Percentiles rank a stretch among this genome's conserved stretches.
Evolutionary conservation across 2,888 invertebrate genomes (phyloP).

Genomic region (Xylophagus ater): DNA sequence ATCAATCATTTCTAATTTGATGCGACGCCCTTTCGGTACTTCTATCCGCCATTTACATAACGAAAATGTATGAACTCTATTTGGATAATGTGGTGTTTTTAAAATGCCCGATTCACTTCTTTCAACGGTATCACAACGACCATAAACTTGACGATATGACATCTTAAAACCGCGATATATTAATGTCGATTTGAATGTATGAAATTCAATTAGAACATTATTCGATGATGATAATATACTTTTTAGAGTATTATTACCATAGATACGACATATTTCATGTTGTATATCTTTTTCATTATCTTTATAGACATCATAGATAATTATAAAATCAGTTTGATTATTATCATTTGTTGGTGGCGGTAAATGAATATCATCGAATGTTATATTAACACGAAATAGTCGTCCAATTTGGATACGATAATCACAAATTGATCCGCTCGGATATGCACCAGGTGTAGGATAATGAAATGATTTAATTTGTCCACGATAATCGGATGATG

Average conservation of each 20-base stretch:
- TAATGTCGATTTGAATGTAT: constrained; percentile 36
- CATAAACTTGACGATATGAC: constrained; percentile 44
- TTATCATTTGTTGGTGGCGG: constrained; percentile 30
- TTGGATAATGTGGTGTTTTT: not conserved
- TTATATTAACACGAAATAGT: constrained; percentile 37
- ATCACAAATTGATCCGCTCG: constrained; percentile 51
- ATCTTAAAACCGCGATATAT: constrained; percentile 51
- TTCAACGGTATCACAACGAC: constrained; percentile 54
- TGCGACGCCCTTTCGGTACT: constrained; percentile 50
- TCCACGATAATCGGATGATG: constrained; percentile 44
- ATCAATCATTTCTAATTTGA: constrained; percentile 50
- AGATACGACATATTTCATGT: constrained; percentile 23
- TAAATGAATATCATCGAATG: constrained; percentile 40
- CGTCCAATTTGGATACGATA: constrained; percentile 53
- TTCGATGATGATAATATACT: constrained; percentile 40
- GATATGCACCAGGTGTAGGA: constrained; percentile 48
- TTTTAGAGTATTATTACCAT: constrained; percentile 36
- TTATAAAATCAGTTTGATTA: constrained; percentile 36
- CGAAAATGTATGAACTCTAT: constrained; percentile 11
- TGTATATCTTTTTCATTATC: constrained; percentile 1
- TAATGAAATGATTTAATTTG: constrained; percentile 57
- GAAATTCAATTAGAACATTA: constrained; percentile 44
- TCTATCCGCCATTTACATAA: constrained; percentile 61
- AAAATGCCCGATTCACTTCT: constrained; percentile 42
- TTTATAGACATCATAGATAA: constrained; percentile 24